Evolutionary conservation across 2,888 invertebrate species (phyloP), one percentile per base, ranked within the genome.

Genomic region (Thyatira batis): DNA sequence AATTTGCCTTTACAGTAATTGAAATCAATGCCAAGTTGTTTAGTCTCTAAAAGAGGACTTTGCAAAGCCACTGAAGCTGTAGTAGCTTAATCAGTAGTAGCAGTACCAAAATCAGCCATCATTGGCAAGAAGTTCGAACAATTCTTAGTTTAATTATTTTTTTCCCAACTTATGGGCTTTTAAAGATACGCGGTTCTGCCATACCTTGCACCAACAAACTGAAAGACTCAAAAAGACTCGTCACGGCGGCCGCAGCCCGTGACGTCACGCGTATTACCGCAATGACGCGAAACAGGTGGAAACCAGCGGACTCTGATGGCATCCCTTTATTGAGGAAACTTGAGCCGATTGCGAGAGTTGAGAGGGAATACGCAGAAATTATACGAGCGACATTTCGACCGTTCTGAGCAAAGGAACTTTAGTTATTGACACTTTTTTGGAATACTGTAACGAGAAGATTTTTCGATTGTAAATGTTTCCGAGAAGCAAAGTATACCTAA

Each of bases 231-330:
- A 50, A 50, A 45, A 51, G 28, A 21, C 44, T 45, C 54, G n/a
- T 20, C 13, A 20, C 6, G 13, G 8, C 8, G 25, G 20, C 39
- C 50, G 13, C 54, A 53, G 53, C 30, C 52, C 50, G 51, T 30
- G 53, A 55, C 53, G 45, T 57, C 57, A 58, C 51, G 44, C 58
- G 53, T 55, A 57, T 58, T 64, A 57, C 45, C 54, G 23, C 58
- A 59, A 55, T 62, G 62, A 71, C 62, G 58, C 50, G 63, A 62
- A 71, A 60, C 79, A 79, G 79, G 73, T 76, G 79, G 65, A 64
- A 65, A 65, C 58, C 61, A 65, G 53, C 57, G 58, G 58, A 66
- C 58, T 66, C 64, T 60, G 65, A 68, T 62, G 48, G 21, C 51
- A 28, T 53, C 46, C 48, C 51, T 52, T 65, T 59, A 58, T 49